phyloP scores from a whole-genome alignment of 2,888 invertebrate genomes.

The Subacronicta megacephala region DNA sequence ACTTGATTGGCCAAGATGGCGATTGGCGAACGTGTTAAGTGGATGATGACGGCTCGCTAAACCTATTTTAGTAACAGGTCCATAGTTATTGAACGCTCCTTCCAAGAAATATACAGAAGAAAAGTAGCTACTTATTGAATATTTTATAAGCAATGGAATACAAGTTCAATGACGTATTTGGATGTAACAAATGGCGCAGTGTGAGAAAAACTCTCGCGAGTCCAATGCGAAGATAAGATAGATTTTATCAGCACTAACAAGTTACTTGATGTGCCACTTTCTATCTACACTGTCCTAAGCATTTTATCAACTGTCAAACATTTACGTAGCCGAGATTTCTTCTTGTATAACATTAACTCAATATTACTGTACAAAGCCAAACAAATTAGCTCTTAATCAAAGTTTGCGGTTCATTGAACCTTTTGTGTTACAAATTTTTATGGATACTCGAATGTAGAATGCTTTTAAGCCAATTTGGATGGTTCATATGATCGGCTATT shows the following conservation, averaged over 20 bases:
- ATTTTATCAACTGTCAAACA: constrained; percentile 79
- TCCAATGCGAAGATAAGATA: constrained; percentile 73
- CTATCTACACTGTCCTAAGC: constrained; percentile 66
- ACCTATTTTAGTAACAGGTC: constrained; percentile 67
- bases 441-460: constrained; percentile 37
- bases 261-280: constrained; percentile 73
- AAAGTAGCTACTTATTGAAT: constrained; percentile 24
- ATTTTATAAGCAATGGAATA: constrained; percentile 18
- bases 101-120: constrained; percentile 19
- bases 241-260: constrained; percentile 68
- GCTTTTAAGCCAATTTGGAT: constrained; percentile 49
- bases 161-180: constrained; percentile 42
- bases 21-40: constrained; percentile 84
- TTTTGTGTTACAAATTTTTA: constrained; percentile 32
- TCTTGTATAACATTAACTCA: constrained; percentile 57
- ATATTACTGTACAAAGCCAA: constrained; percentile 48
- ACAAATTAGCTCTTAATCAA: constrained; percentile 60
- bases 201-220: constrained; percentile 61
- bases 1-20: constrained; percentile 85
- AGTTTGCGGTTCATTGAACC: constrained; percentile 47
- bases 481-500: constrained; percentile 63
- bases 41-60: constrained; percentile 79
- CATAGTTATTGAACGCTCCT: constrained; percentile 34
- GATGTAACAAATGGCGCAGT: constrained; percentile 42
- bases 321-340: constrained; percentile 81